Base-by-base conservation (phyloP, 2,113 vertebrate species). In the Tyrannus savana region DNA sequence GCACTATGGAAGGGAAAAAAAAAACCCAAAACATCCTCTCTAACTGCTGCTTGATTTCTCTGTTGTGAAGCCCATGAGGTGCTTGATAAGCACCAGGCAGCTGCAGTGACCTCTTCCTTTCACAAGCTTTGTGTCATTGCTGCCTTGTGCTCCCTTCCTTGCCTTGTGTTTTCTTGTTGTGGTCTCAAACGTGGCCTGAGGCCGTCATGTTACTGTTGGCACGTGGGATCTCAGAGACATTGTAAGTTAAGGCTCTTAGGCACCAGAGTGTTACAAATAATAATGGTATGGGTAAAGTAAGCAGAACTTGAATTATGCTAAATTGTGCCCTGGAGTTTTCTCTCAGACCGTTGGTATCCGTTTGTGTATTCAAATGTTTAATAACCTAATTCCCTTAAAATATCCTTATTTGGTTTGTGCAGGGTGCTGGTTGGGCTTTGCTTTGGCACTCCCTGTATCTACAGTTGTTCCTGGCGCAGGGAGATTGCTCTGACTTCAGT, bases 341-440 rank as follows among this genome's bases (percentile, higher is more conserved):
- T 83, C 55, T 90, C 59, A 46, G 71, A 50, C 67, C 0, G 0
- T 41, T 85, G 79, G 75, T 66, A 71, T 89, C 82, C 25, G 7
- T 89, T 87, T 94, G 42, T 60, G 21, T 86, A 60, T 88, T 94
- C 44, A 74, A 66, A 66, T 7, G 3, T 73, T 92, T 91, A 87
- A 77, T 71, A 71, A 85, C 68, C 1, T 1, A 21, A 84, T 78
- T 87, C 50, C 30, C 28, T 81, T 77, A 50, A 58, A 79, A 82
- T 74, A 47, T n/a, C 75, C 79, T 84, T 83, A 76, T 66, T 93
- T 92, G 78, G 80, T 62, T 89, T 7, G 17, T 42, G 46, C 62
- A 31, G 71, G 74, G 75, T 68, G 79, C 56, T 93, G 55, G 21
- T 46, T 85, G 89, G 71, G 35, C 83, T 83, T 56, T 87, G 64